phyloP scores from a whole-genome alignment of 64 coral and sea anemone species.

The Actinia tenebrosa region DNA sequence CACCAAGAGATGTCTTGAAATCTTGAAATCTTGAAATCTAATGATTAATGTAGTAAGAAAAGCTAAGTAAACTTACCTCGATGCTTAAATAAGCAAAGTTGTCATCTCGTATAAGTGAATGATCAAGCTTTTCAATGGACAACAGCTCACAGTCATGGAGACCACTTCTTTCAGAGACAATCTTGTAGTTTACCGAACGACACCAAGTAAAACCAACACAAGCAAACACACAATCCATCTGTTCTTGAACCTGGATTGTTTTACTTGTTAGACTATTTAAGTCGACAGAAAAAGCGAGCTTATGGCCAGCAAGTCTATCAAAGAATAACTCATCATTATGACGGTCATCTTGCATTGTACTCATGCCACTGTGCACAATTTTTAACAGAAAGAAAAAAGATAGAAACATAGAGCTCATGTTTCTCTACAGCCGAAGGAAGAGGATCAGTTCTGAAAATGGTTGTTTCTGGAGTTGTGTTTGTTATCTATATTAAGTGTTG shows the following conservation, averaged over 20 bases:
- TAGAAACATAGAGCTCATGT: neutral
- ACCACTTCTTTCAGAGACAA: neutral
- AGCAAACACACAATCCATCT: slow-evolving; percentile 4
- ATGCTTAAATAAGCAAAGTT: neutral
- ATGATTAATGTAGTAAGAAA: no score
- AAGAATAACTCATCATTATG: neutral
- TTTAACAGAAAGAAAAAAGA: neutral
- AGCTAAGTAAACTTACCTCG: neutral
- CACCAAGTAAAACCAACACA: neutral
- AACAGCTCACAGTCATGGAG: slow-evolving; percentile 12
- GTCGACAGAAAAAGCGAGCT: neutral
- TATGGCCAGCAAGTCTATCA: neutral
- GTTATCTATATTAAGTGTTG: no score
- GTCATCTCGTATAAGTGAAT: neutral
- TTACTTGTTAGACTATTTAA: neutral
- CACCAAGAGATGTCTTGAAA: no score
- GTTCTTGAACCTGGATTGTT: neutral
- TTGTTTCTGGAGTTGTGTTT: no score
- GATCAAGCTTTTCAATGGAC: neutral
- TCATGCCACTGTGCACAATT: neutral
- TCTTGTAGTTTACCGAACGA: neutral
- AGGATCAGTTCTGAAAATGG: no score
- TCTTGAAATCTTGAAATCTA: no score
- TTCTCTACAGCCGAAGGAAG: neutral
- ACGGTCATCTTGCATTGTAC: neutral